Evolutionary conservation across 2,113 vertebrate species (phyloP).

Genomic region (Talpa occidentalis): DNA sequence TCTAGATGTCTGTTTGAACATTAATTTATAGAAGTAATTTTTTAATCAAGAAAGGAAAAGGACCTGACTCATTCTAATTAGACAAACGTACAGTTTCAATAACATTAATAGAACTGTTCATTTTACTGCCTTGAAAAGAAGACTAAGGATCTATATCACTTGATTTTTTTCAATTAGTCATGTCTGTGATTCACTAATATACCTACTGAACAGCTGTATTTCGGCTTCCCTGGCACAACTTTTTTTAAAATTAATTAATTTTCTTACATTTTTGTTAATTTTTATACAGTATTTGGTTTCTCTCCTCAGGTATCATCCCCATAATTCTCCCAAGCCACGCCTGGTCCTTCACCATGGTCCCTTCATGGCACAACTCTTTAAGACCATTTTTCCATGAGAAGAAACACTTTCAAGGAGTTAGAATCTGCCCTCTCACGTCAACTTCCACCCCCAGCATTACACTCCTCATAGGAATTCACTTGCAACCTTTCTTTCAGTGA

Average conservation of each 20-base stretch:
- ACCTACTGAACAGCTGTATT: neutral
- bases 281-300: too few species aligned
- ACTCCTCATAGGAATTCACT: neutral
- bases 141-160: neutral
- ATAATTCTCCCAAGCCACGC: too few species aligned
- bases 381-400: conserved; percentile 17
- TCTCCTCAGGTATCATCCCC: too few species aligned
- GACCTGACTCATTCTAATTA: conserved; percentile 48
- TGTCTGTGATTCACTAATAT: neutral
- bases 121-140: conserved; percentile 40
- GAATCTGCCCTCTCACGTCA: neutral
- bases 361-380: neutral
- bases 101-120: neutral
- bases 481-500: neutral
- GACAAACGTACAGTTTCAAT: conserved; percentile 50
- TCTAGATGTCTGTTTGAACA: conserved; percentile 26
- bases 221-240: neutral
- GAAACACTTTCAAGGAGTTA: neutral
- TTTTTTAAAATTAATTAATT: too few species aligned
- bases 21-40: conserved; percentile 30
- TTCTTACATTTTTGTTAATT: too few species aligned
- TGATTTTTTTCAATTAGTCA: neutral
- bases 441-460: neutral
- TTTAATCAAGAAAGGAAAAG: conserved; percentile 7
- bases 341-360: too few species aligned